Evolutionary conservation across 2,113 vertebrate genomes (phyloP).

Genomic region (Meriones unguiculatus): DNA sequence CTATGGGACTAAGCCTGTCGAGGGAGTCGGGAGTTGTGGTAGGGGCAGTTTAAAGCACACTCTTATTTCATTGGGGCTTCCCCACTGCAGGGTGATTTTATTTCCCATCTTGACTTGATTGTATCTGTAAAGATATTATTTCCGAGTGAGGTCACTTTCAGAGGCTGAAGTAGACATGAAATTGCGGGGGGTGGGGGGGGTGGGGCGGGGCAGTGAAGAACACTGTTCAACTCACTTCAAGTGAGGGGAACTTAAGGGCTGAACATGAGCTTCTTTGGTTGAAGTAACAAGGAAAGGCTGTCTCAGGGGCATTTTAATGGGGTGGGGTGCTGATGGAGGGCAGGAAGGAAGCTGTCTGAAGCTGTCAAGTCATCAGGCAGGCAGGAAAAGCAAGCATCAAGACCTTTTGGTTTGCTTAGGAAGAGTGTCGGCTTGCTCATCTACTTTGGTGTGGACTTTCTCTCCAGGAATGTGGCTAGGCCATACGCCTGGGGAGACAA

Average conservation of each 20-base stretch:
- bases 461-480: not conserved
- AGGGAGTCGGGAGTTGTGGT: too few relatives aligned
- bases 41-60: not conserved
- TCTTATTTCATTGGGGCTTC: not conserved
- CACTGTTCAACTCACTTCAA: not conserved
- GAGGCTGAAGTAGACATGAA: not conserved
- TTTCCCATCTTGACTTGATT: not conserved
- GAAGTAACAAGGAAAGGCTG: not conserved
- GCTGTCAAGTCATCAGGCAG: not conserved
- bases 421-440: not conserved
- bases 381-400: not conserved
- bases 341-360: not conserved
- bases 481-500: not conserved
- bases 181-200: not conserved
- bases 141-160: not conserved
- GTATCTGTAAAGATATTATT: not conserved
- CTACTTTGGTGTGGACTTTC: not conserved
- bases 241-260: too few relatives aligned
- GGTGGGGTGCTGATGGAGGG: not conserved
- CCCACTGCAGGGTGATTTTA: not conserved
- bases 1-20: not conserved
- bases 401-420: not conserved
- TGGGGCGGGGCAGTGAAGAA: too few relatives aligned
- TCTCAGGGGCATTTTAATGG: not conserved
- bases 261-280: not conserved